These are phyloP conservation scores for Pyrochroa serraticornis DNA, from an alignment of 2,888 invertebrate species.

Conservation along the genomic window DNA sequence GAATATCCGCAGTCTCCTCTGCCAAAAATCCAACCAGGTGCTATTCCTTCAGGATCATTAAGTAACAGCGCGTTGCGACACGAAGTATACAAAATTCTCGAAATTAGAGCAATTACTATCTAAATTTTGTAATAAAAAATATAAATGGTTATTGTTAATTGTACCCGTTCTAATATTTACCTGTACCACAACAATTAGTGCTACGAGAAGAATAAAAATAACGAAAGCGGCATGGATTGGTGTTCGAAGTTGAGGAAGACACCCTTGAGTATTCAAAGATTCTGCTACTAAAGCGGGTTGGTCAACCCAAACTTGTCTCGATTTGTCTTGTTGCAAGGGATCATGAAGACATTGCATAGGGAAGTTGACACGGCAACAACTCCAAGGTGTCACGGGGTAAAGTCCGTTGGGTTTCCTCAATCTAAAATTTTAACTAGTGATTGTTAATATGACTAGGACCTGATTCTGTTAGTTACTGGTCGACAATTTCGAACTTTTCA, in stretches of 20 bases:
- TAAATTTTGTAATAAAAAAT: conserved; percentile 28
- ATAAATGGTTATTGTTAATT: not conserved
- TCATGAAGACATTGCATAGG: conserved; percentile 68
- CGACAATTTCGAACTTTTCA: conserved; percentile 40
- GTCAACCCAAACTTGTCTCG: conserved; percentile 51
- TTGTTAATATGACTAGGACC: not conserved
- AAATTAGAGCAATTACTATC: conserved; percentile 60
- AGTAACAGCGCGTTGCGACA: conserved; percentile 62
- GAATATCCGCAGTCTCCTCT: conserved; percentile 53
- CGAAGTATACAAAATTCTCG: conserved; percentile 63
- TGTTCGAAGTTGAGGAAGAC: conserved; percentile 48
- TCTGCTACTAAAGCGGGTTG: conserved; percentile 48
- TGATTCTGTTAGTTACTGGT: conserved; percentile 43
- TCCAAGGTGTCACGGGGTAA: conserved; percentile 63
- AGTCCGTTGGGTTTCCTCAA: not conserved
- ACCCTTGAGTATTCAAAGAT: conserved; percentile 54
- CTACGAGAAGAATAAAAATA: conserved; percentile 42
- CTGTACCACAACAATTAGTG: conserved; percentile 42
- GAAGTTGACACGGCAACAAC: conserved; percentile 65
- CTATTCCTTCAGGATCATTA: conserved; percentile 58
- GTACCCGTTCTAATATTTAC: conserved; percentile 31
- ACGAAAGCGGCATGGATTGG: conserved; percentile 47
- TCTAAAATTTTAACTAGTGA: conserved; percentile 1
- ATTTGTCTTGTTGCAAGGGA: conserved; percentile 61
- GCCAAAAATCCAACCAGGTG: conserved; percentile 59